phyloP scores from a whole-genome alignment of 2,113 vertebrate species.

The Camelus bactrianus region DNA sequence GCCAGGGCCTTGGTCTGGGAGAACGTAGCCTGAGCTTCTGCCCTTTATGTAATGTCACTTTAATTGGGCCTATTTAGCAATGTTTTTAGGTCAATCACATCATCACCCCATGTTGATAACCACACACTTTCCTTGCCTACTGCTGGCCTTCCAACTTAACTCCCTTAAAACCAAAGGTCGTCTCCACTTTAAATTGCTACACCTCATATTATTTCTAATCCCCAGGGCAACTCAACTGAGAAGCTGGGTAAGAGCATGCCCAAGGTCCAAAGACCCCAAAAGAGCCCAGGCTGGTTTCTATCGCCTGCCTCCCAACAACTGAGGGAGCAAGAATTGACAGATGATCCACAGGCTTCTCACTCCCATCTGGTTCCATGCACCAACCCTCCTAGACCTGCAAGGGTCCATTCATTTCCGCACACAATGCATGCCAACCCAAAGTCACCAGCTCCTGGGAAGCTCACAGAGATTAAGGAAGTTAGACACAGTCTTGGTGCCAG shows the following conservation, averaged over 20 bases:
- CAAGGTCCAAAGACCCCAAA: neutral
- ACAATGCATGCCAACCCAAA: neutral
- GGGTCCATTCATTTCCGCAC: constrained; percentile 18
- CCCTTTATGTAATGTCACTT: neutral
- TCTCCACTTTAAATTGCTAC: neutral
- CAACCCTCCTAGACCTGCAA: neutral
- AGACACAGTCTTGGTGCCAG: neutral
- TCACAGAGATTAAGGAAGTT: neutral
- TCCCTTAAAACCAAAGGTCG: neutral
- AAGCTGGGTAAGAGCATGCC: neutral
- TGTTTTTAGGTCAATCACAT: neutral
- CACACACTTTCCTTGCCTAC: neutral
- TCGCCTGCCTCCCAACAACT: neutral
- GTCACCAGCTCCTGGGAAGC: neutral
- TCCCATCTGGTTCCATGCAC: neutral
- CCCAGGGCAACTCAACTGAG: neutral
- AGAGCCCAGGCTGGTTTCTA: neutral
- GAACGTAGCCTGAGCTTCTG: neutral
- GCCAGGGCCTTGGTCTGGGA: neutral
- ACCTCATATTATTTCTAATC: neutral
- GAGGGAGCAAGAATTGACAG: neutral
- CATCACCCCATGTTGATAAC: neutral
- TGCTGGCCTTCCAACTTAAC: neutral
- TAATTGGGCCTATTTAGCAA: neutral
- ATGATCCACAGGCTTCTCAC: neutral